Base-by-base conservation (phyloP, 2,797 vertebrate genomes). In the Tenualosa ilisha region DNA sequence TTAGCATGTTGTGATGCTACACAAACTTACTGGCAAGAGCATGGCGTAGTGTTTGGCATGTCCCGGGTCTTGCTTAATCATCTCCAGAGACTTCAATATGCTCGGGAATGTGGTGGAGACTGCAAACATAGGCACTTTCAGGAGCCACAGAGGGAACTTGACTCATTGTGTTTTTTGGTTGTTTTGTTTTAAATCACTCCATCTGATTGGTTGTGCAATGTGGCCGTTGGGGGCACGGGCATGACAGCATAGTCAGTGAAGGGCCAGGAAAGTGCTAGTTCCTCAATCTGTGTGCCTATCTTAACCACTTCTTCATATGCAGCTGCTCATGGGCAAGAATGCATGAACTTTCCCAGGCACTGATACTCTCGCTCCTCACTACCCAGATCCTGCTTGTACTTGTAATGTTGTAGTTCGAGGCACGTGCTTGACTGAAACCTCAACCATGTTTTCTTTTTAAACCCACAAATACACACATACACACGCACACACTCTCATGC, bases 261-360 rank as follows among this genome's bases (percentile, higher is more conserved):
- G 84, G 61, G 84, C 83, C 82, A 84, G 85, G 88, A 88, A 88
- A 85, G 87, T 90, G 87, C 90, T 89, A 82, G 88, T 92, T 91
- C 91, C 91, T 86, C 88, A 90, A 90, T 91, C 89, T 86, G 20
- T 37, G 87, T 84, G 72, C 72, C 72, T 79, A 65, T 86, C 85
- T 85, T 84, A 88, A 88, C 87, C 88, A 92, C 90, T 92, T 92
- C 90, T 90, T 91, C 88, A 89, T 89, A 81, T 13, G 53, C 84
- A 88, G 90, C 89, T 87, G 84, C 40, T 85, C 82, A 24, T 51
- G 20, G 31, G 26, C 51, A 86, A 68, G 15, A 65, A 7, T 40
- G 82, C 43, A 53, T 43, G 79, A 84, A 84, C 83, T 85, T 91
- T 90, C 89, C 85, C 89, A 91, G 84, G 90, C 87, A 88, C 40